These are phyloP conservation scores for Cosmia trapezina DNA, from an alignment of 2,888 invertebrate genomes.

Conservation along the genomic window DNA sequence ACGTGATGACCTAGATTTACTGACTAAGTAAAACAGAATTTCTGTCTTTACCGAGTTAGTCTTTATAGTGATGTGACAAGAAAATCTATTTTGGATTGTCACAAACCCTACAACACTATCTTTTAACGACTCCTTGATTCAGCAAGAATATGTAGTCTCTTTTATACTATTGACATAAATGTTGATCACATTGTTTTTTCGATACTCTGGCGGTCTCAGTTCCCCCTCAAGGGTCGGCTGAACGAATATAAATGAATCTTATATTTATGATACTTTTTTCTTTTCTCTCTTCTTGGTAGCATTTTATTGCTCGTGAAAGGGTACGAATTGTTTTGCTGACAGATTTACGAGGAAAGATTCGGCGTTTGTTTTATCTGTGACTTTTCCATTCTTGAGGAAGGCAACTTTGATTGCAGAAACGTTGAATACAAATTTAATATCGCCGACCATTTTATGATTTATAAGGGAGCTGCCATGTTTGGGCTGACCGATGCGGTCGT, in stretches of 20 bases:
- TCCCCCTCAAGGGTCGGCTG: conserved; percentile 83
- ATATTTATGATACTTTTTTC: conserved; percentile 90
- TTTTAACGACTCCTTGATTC: conserved; percentile 52
- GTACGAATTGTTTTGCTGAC: conserved; percentile 90
- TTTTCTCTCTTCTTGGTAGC: conserved; percentile 86
- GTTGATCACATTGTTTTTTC: conserved; percentile 76
- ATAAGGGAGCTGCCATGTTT: conserved; percentile 59
- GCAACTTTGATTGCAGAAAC: conserved; percentile 74
- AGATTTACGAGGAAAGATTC: conserved; percentile 90
- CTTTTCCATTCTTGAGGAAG: conserved; percentile 79
- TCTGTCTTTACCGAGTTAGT: not conserved
- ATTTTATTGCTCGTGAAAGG: conserved; percentile 90
- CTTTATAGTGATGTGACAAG: not conserved
- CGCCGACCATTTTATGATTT: conserved; percentile 69
- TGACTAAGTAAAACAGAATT: no score
- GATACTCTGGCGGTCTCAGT: conserved; percentile 76
- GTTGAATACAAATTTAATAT: conserved; percentile 75
- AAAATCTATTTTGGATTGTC: conserved; percentile 12
- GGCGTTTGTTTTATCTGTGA: conserved; percentile 87
- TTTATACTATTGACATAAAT: conserved; percentile 66
- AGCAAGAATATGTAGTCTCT: conserved; percentile 54
- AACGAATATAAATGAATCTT: conserved; percentile 90
- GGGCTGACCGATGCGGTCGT: conserved; percentile 46
- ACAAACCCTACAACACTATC: conserved; percentile 30
- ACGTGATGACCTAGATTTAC: not conserved